Evolutionary conservation across 2,888 invertebrate genomes (phyloP).

Genomic region (Agonopterix heracliana): DNA sequence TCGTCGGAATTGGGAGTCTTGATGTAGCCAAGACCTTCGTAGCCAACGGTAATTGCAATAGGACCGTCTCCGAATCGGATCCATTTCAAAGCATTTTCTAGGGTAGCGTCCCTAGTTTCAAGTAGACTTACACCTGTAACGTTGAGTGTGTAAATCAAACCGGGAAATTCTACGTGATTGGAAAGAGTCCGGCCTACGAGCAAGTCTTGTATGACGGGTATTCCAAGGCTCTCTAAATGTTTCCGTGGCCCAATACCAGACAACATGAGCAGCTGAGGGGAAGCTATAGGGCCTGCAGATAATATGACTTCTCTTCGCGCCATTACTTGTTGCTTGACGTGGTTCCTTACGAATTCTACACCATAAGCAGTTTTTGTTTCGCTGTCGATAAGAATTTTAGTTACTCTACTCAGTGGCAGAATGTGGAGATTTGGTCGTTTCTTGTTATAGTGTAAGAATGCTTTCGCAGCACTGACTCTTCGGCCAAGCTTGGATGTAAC

Average conservation of each 20-base stretch:
- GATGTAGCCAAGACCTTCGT: slow-evolving; percentile 79
- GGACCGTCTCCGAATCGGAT: slow-evolving; percentile 54
- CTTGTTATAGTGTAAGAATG: slow-evolving; percentile 73
- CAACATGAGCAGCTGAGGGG: neutral
- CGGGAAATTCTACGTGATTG: slow-evolving; percentile 79
- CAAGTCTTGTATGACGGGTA: slow-evolving; percentile 67
- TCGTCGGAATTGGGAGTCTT: slow-evolving; percentile 73
- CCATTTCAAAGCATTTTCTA: slow-evolving; percentile 36
- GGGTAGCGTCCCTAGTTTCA: slow-evolving; percentile 32
- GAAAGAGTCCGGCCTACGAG: slow-evolving; percentile 80
- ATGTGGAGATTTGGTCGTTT: slow-evolving; percentile 75
- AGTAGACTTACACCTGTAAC: slow-evolving; percentile 33
- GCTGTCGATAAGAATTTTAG: slow-evolving; percentile 71
- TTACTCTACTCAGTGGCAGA: slow-evolving; percentile 69
- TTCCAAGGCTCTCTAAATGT: slow-evolving; percentile 79
- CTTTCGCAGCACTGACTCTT: slow-evolving; percentile 75
- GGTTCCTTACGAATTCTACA: slow-evolving; percentile 68
- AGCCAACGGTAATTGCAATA: slow-evolving; percentile 73
- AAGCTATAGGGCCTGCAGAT: neutral
- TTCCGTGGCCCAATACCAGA: slow-evolving; percentile 49
- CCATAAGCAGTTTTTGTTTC: slow-evolving; percentile 67
- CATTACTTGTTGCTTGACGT: slow-evolving; percentile 51
- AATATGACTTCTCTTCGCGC: neutral
- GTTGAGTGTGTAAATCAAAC: slow-evolving; percentile 79
- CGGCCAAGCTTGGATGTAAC: slow-evolving; percentile 77